phyloP scores from a whole-genome alignment of 2,113 vertebrate genomes.

The Entomyzon cyanotis region DNA sequence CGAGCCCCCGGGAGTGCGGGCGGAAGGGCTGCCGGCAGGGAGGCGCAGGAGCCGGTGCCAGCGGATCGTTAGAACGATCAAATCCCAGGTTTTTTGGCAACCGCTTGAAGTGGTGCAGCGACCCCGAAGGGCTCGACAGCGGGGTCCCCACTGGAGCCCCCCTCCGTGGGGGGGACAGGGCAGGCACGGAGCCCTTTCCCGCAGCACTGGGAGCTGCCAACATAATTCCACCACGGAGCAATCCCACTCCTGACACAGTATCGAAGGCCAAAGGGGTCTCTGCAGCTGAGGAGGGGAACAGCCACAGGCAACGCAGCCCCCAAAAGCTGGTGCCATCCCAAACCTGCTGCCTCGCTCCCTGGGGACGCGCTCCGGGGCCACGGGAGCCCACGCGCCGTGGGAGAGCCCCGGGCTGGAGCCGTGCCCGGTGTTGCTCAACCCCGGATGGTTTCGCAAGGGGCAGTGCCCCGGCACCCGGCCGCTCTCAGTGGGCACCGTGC shows the following conservation, averaged over 20 bases:
- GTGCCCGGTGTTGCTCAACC: conserved; percentile 15
- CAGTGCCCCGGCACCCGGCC: background rate
- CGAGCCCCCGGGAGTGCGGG: background rate
- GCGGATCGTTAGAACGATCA: background rate
- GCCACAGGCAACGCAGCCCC: no score
- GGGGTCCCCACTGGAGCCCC: background rate
- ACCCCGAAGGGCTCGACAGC: conserved; percentile 13
- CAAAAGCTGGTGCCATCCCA: background rate
- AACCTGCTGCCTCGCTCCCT: background rate
- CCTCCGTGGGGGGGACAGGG: background rate
- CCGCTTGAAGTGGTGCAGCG: conserved; percentile 21
- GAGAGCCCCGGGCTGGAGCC: background rate
- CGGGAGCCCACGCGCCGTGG: background rate
- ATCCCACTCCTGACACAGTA: background rate
- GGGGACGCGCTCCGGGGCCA: background rate
- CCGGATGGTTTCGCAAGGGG: background rate
- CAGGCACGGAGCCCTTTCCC: background rate
- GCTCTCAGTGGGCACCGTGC: background rate
- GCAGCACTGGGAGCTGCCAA: background rate
- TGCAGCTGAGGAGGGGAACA: background rate
- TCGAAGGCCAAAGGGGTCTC: no score
- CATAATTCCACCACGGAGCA: background rate
- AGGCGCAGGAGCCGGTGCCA: background rate
- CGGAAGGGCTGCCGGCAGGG: background rate
- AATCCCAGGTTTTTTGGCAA: background rate